Conservation (phyloP, 2,113 vertebrate genomes). For the Entelurus aequoreus region DNA sequence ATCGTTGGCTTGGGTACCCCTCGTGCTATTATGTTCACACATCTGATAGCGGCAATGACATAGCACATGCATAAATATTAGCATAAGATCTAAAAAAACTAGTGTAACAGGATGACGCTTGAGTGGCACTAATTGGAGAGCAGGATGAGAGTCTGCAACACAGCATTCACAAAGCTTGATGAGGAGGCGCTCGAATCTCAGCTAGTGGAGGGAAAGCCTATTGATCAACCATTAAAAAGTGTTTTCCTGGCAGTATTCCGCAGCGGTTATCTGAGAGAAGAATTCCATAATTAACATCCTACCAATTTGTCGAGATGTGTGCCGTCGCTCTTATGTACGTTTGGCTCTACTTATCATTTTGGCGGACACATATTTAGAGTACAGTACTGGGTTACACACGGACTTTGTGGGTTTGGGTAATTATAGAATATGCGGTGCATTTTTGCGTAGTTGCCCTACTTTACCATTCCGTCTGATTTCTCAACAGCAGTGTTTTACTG, state of each 20-base stretch:
- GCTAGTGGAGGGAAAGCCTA: slow-evolving; percentile 12
- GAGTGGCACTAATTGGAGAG: slow-evolving; percentile 55
- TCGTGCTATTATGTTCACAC: slow-evolving; percentile 40
- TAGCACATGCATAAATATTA: slow-evolving; percentile 14
- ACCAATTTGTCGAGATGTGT: slow-evolving; percentile 3
- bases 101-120: slow-evolving; percentile 34
- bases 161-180: slow-evolving; percentile 22
- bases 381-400: too few relatives aligned
- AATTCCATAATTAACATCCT: slow-evolving; percentile 22
- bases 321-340: too few relatives aligned
- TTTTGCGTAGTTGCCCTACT: too few relatives aligned
- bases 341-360: too few relatives aligned
- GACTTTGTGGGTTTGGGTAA: too few relatives aligned
- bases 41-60: slow-evolving; percentile 44
- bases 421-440: too few relatives aligned
- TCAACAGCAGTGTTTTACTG: too few relatives aligned
- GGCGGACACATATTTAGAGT: too few relatives aligned
- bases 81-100: slow-evolving; percentile 32
- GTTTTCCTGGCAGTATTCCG: slow-evolving; percentile 15
- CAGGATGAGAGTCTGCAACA: slow-evolving; percentile 40
- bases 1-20: slow-evolving; percentile 49
- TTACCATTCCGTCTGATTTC: neutral
- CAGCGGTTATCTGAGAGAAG: slow-evolving; percentile 9
- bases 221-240: slow-evolving; percentile 27
- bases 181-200: slow-evolving; percentile 25